Base-by-base conservation (phyloP, 2,888 invertebrate species). In the Smittia sp. region DNA sequence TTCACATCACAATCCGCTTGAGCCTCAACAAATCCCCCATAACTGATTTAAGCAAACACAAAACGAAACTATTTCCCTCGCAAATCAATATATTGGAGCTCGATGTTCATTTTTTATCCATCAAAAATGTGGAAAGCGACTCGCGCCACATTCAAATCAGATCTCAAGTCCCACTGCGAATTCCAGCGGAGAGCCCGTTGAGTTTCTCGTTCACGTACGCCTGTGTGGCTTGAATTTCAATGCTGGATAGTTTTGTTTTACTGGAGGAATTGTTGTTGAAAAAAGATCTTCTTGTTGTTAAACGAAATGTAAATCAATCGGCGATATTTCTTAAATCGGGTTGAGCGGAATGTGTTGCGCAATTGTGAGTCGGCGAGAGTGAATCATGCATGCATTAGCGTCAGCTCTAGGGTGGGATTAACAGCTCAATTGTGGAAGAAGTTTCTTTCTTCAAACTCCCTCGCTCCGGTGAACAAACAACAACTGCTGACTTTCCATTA, bases 141-240 rank as follows among this genome's bases (percentile, higher is more conserved):
- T 58, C 15, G 58, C 58, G 18, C 20, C 20, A 58, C 58, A 58
- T 67, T 67, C 67, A 67, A 67, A 67, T 67, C 46, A 39, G 46
- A 38, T 38, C 20, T 66, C 66, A 66, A 67, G 46, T 46, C 46
- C 67, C 2, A n/a, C 41, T 67, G 67, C 20, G 67, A 67, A 67
- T 67, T 67, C 67, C 46, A 20, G 11, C 46, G 13, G 22, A 24
- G 20, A 41, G n/a, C 13, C 11, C 20, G 1, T 24, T 25, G 63
- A 27, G 11, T 46, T 58, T 58, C 18, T 58, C 9, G 18, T 58
- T 58, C 18, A 58, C 18, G 22, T 20, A 4, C 58, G 32, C 7
- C n/a, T 52, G 32, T 66, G 66, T 66, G 66, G 20, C 39, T 38
- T 66, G 66, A 66, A 66, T 66, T 39, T 66, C 39, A 39, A 66